phyloP scores from a whole-genome alignment of 2,888 invertebrate genomes.

The Drosophila prolongata region DNA sequence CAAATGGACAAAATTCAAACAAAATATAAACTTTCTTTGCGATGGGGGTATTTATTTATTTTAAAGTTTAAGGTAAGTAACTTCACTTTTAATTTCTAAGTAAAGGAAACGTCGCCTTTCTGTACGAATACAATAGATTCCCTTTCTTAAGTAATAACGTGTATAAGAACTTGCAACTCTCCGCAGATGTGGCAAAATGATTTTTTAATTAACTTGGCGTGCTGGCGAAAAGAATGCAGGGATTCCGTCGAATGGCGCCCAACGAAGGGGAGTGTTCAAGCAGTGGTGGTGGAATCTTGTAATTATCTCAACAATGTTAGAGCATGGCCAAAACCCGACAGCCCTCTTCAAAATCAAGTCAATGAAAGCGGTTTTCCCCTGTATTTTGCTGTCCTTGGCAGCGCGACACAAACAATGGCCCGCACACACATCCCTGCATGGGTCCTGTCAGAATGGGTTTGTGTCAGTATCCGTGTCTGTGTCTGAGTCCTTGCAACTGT shows the following conservation, averaged over 20 bases:
- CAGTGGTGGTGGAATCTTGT: slow-evolving; percentile 35
- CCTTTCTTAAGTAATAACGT: no score
- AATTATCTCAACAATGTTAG: slow-evolving; percentile 51
- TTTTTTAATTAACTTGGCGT: slow-evolving; percentile 44
- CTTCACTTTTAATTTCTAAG: no score
- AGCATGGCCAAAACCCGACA: slow-evolving; percentile 18
- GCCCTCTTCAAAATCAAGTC: slow-evolving; percentile 30
- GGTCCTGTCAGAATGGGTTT: slow-evolving; percentile 17
- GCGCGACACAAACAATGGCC: slow-evolving; percentile 26
- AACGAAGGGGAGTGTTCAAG: background rate
- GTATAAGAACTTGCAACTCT: slow-evolving; percentile 2
- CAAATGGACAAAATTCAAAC: no score
- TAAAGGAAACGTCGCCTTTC: no score
- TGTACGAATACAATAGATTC: no score
- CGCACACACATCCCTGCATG: slow-evolving; percentile 23
- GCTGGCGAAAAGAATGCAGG: background rate
- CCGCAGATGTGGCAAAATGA: slow-evolving; percentile 34
- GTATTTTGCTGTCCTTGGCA: slow-evolving; percentile 18
- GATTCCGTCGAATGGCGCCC: slow-evolving; percentile 8
- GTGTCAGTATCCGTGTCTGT: background rate
- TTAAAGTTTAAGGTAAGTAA: no score
- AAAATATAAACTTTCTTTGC: no score
- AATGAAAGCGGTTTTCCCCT: slow-evolving; percentile 19
- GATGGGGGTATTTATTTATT: no score
- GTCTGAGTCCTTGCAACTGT: slow-evolving; percentile 37